phyloP scores from a whole-genome alignment of 2,113 vertebrate genomes.

The Corynorhinus townsendii region DNA sequence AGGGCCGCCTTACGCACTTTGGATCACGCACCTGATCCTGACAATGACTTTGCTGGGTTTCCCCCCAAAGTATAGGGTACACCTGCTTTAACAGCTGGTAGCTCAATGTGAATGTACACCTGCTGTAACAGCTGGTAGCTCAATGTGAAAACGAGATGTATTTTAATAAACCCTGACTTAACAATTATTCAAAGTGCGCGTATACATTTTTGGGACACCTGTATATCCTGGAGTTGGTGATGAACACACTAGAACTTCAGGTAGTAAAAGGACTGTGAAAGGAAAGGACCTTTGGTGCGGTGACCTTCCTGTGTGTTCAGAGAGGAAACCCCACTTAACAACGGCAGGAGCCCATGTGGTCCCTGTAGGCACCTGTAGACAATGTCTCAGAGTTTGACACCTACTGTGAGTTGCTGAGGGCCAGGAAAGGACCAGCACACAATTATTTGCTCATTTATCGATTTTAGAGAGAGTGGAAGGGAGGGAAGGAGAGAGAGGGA shows the following conservation, averaged over 20 bases:
- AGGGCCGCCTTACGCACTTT: accelerated
- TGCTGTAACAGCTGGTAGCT: too few relatives aligned
- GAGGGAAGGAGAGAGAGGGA: too few relatives aligned
- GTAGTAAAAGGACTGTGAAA: neutral
- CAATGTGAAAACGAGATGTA: too few relatives aligned
- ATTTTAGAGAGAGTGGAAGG: too few relatives aligned
- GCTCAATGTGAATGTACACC: too few relatives aligned
- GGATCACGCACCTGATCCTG: neutral
- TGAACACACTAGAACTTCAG: neutral
- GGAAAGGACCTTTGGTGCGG: neutral
- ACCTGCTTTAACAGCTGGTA: too few relatives aligned
- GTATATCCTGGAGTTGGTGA: neutral
- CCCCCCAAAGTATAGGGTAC: neutral
- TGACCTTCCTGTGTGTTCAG: neutral
- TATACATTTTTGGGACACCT: too few relatives aligned
- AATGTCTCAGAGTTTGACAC: neutral
- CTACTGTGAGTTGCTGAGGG: neutral
- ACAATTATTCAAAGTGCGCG: too few relatives aligned
- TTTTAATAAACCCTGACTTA: too few relatives aligned
- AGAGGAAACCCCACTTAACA: neutral
- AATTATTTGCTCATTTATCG: too few relatives aligned
- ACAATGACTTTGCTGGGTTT: neutral
- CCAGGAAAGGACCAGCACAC: neutral
- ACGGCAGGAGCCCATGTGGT: neutral
- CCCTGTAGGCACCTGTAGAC: neutral